These are phyloP conservation scores for Grammomys dolichurus DNA, from an alignment of 2,113 vertebrate genomes.

Conservation along the genomic window DNA sequence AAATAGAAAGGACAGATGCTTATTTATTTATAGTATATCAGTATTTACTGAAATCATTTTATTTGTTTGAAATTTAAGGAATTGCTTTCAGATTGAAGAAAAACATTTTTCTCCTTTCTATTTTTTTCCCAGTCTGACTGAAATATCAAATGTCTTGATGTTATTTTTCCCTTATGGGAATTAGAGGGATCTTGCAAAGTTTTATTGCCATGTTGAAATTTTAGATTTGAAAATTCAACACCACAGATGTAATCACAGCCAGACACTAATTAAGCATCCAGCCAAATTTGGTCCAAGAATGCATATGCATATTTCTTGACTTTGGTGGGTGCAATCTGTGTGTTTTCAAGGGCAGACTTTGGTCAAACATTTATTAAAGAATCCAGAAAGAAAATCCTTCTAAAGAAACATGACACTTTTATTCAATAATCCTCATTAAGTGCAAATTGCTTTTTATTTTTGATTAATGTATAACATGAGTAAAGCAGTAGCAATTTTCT, in stretches of 20 bases:
- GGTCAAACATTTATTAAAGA: conserved; percentile 45
- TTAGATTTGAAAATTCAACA: conserved; percentile 76
- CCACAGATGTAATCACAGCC: conserved; percentile 80
- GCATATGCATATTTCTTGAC: conserved; percentile 56
- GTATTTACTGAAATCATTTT: conserved; percentile 61
- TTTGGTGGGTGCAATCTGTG: conserved; percentile 46
- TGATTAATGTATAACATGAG: background rate
- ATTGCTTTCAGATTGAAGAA: conserved; percentile 51
- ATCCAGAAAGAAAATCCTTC: conserved; percentile 14
- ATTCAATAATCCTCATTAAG: conserved; percentile 4
- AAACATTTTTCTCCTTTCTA: background rate
- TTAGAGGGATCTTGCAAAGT: conserved; percentile 65
- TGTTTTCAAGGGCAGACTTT: conserved; percentile 67
- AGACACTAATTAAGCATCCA: conserved; percentile 74
- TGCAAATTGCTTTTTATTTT: background rate
- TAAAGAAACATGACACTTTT: background rate
- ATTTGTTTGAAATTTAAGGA: conserved; percentile 55
- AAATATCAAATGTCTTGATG: conserved; percentile 37
- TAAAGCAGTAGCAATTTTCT: background rate
- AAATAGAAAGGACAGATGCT: conserved; percentile 39
- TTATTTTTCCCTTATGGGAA: conserved; percentile 64
- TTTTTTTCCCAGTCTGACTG: conserved; percentile 8
- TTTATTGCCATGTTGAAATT: conserved; percentile 62
- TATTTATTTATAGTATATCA: conserved; percentile 70
- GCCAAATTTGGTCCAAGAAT: conserved; percentile 65